A percentile compares a stretch with the other conserved stretches of the same genome.
phyloP scores from a whole-genome alignment of 2,797 vertebrate species.

The Sylvia borin region DNA sequence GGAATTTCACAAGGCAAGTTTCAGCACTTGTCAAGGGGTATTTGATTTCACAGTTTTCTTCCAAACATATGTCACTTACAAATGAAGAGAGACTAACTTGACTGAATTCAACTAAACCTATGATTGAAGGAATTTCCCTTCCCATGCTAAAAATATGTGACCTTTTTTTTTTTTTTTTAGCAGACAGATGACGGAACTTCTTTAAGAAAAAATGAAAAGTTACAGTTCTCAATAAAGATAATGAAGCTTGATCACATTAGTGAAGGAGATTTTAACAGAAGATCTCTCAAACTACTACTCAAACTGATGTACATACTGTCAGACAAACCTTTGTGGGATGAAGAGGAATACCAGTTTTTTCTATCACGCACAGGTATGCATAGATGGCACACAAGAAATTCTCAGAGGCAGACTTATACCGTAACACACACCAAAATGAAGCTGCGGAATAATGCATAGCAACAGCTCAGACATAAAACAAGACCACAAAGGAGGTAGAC shows the following conservation, averaged over 20 bases:
- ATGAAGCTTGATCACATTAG: not conserved
- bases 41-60: not conserved
- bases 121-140: not conserved
- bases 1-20: not conserved
- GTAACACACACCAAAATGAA: not conserved
- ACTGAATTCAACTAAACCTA: not conserved
- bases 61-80: not conserved
- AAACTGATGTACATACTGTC: not conserved
- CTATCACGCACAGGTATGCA: not conserved
- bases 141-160: not conserved
- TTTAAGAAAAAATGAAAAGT: not conserved
- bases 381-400: not conserved
- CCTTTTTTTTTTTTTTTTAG: not conserved
- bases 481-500: not conserved
- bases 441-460: not conserved
- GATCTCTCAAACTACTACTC: not conserved
- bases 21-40: not conserved
- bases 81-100: not conserved
- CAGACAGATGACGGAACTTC: not conserved
- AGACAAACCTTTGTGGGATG: not conserved
- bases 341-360: not conserved
- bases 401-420: not conserved
- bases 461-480: not conserved
- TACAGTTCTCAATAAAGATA: not conserved
- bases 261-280: not conserved